Evolutionary conservation across 37 sponge, comb jelly and placozoan genomes (phyloP), one percentile per base, ranked within the genome.

Genomic region (Crambe crambe): DNA sequence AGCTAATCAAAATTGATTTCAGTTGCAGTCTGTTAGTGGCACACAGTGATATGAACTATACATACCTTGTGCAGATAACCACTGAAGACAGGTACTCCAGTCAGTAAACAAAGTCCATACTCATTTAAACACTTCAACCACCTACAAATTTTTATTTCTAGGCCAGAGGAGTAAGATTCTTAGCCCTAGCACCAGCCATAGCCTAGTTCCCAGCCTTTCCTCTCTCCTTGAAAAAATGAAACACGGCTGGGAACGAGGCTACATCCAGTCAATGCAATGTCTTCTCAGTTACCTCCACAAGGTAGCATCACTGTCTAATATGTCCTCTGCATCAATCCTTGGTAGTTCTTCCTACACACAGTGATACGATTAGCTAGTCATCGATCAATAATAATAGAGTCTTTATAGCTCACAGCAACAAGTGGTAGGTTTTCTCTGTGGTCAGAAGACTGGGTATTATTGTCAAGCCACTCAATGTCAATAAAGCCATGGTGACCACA

Each of bases 41-140:
- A n/a, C n/a, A n/a, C n/a, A n/a, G n/a, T n/a, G n/a, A n/a, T n/a
- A n/a, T n/a, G n/a, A n/a, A n/a, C n/a, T n/a, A 30, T 18, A 47
- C 51, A 47, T 47, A 76, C 76, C 76, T 58, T 57, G 4, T 57
- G 27, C 23, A 58, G 58, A 35, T 31, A n/a, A 3, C 42, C 39
- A 25, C n/a, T 58, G 21, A n/a, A 22, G 56, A 59, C 37, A 32
- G 61, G 22, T 32, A 68, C 10, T 20, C 32, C 32, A 6, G 67
- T 81, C 22, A 81, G 29, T 27, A 81, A 31, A 23, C 82, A 81
- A 58, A 81, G 22, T 60, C 82, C 82, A 81, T 72, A 72, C 42
- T 81, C 82, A 72, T 81, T 81, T 26, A 81, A 37, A 23, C 36
- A 30, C 38, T 40, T 59, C 44, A 81, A 37, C 64, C 73, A 81